A percentile compares a stretch with the other conserved stretches of the same genome.
These are phyloP conservation scores for Diabrotica virgifera DNA, from an alignment of 1,140 invertebrate genomes.

Conservation along the genomic window DNA sequence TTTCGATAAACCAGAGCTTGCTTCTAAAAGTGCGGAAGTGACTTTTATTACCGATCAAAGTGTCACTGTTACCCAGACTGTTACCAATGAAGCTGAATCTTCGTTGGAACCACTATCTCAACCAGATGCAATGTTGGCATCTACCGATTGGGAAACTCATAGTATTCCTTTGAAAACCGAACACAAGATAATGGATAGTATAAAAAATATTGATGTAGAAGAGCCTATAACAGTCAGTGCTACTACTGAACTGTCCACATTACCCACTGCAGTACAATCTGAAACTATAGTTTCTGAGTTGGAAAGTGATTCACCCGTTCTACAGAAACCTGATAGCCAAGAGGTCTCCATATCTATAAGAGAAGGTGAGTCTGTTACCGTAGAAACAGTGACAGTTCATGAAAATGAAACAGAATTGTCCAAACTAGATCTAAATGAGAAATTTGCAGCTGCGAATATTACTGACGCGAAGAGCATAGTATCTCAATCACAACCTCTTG, in stretches of 20 bases:
- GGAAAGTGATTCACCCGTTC: constrained; percentile 35
- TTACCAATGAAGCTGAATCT: constrained; percentile 23
- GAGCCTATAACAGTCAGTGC: constrained; percentile 28
- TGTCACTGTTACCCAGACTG: constrained; percentile 48
- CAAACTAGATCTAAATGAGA: constrained; percentile 27
- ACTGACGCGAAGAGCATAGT: constrained; percentile 30
- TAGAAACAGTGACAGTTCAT: constrained; percentile 30
- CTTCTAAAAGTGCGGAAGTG: constrained; percentile 49
- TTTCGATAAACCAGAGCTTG: constrained; percentile 47
- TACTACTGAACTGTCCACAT: constrained; percentile 30
- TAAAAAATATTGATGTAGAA: constrained; percentile 28
- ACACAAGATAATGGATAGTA: constrained; percentile 31
- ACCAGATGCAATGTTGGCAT: constrained; percentile 22
- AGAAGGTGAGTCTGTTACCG: constrained; percentile 24
- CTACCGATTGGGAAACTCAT: constrained; percentile 29
- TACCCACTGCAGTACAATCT: constrained; percentile 36
- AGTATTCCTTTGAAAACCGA: constrained; percentile 34
- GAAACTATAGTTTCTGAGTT: constrained; percentile 44
- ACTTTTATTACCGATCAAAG: constrained; percentile 48
- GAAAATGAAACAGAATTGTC: constrained; percentile 33
- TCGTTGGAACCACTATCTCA: constrained; percentile 8
- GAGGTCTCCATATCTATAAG: constrained; percentile 29
- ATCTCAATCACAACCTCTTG: constrained; percentile 23
- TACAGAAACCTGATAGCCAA: constrained; percentile 46
- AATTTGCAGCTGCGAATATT: constrained; percentile 22